Base-by-base conservation (phyloP, 2,797 vertebrate genomes). In the Hippoglossus hippoglossus region DNA sequence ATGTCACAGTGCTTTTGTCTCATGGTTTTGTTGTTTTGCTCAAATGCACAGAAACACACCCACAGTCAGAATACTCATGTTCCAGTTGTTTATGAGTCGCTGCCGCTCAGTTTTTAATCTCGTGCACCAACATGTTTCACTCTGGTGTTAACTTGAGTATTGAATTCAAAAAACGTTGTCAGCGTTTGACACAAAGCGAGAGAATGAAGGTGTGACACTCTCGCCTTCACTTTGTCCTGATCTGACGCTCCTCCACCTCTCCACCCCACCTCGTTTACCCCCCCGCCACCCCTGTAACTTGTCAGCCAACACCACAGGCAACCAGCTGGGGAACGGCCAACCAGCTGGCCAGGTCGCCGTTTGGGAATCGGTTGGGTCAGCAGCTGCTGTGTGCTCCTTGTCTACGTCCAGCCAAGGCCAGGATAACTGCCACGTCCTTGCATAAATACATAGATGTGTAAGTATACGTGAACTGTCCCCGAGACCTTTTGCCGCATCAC, bases 361-460 rank as follows among this genome's bases (percentile, higher is more conserved):
- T 81, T 79, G 69, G 62, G 67, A 73, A 60, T 67, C 55, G 41
- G 63, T 39, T 36, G 28, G 81, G 81, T 82, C 73, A 71, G 18
- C 80, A 75, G 87, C 81, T 89, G 83, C 65, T 75, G 72, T 34
- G 63, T 59, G 64, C 70, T 81, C 58, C 82, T 62, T 83, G 80
- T 87, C 83, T 55, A 11, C 70, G 77, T 81, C 63, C 51, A 72
- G 75, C 62, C 69, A 46, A 67, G 77, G 72, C 75, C 82, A 73
- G 63, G 69, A 71, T 64, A 87, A 75, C 71, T 65, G 83, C 75
- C 73, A 64, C 59, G 71, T 63, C 75, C 84, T 76, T 83, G 90
- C 81, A 89, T 87, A 90, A 88, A 90, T 86, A 81, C 83, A 79
- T 79, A 66, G 72, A 87, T 82, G 76, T 83, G 88, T 87, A 76